phyloP scores from a whole-genome alignment of 2,888 invertebrate species.

The Ecdyonurus torrentis region DNA sequence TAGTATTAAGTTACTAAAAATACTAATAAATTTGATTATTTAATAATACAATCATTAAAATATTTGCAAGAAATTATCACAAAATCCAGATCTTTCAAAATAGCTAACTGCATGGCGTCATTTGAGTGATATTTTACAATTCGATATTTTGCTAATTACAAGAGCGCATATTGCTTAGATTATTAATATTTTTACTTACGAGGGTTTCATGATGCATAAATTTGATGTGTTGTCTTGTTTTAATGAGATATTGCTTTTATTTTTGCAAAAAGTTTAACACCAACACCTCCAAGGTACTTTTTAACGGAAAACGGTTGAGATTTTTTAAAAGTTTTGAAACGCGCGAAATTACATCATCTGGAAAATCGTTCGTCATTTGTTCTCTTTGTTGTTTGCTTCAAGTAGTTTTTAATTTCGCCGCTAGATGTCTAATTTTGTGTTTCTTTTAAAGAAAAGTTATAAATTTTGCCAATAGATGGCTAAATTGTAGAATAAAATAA shows the following conservation, averaged over 20 bases:
- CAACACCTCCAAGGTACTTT: background rate
- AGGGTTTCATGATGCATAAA: background rate
- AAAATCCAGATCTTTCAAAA: too few species aligned
- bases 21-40: background rate
- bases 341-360: background rate
- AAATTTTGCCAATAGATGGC: too few species aligned
- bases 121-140: too few species aligned
- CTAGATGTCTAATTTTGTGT: too few species aligned
- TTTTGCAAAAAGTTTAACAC: background rate
- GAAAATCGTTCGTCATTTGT: background rate
- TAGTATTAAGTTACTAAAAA: too few species aligned
- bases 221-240: background rate
- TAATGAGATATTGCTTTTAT: background rate
- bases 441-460: too few species aligned
- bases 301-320: background rate
- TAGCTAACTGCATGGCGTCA: too few species aligned
- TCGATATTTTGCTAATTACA: too few species aligned
- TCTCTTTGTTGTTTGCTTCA: background rate
- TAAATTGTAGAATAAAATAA: too few species aligned
- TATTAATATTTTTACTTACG: background rate
- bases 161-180: background rate
- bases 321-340: background rate
- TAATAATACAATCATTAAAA: background rate
- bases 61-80: too few species aligned
- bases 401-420: too few species aligned